Evolutionary conservation across 2,888 invertebrate species (phyloP).

Genomic region (Lithodes maja): DNA sequence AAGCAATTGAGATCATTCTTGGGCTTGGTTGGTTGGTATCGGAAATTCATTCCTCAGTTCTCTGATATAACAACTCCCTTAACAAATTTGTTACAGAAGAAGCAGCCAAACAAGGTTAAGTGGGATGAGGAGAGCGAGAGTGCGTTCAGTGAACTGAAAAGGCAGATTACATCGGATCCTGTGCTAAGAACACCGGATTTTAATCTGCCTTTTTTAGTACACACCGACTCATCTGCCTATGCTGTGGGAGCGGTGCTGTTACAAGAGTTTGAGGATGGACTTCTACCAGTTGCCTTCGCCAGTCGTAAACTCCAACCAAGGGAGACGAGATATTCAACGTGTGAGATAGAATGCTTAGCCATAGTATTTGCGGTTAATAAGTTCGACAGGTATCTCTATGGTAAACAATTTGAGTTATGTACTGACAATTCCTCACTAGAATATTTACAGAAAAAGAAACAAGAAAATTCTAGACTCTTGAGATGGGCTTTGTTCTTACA

Average conservation of each 20-base stretch:
- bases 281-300: conserved; percentile 26
- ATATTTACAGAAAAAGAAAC: conserved; percentile 62
- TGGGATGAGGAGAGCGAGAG: neutral
- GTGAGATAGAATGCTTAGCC: conserved; percentile 71
- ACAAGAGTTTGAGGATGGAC: neutral
- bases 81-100: neutral
- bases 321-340: neutral
- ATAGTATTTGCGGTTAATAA: conserved; percentile 68
- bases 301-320: neutral
- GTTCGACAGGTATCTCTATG: conserved; percentile 68
- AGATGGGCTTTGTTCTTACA: conserved; percentile 70
- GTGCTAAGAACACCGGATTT: neutral
- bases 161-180: neutral
- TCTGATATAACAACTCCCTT: neutral
- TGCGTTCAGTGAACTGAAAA: neutral
- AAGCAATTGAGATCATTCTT: neutral
- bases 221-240: neutral
- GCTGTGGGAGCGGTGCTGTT: neutral
- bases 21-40: neutral
- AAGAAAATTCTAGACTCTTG: conserved; percentile 66
- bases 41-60: conserved; percentile 7
- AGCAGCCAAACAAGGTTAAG: too few relatives aligned
- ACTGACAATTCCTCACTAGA: conserved; percentile 71
- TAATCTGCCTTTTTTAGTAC: neutral
- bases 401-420: conserved; percentile 68